Conservation (phyloP, 2,888 invertebrate genomes). For the Tryphoninae sp. region DNA sequence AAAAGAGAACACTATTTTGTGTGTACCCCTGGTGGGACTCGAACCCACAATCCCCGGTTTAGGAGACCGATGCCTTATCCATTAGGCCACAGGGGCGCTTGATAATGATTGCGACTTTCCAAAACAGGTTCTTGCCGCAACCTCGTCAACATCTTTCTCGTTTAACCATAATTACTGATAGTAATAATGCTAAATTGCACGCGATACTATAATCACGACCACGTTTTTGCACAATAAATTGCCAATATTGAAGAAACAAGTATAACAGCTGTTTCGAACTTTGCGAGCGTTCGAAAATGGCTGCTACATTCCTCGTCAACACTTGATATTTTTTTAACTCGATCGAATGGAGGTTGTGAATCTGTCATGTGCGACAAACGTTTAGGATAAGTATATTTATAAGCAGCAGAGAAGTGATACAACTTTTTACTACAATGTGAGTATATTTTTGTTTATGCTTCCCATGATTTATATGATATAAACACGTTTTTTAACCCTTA, state of each 20-base stretch:
- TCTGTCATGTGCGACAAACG: slow-evolving; percentile 35
- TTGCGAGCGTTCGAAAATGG: slow-evolving; percentile 47
- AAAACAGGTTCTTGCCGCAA: slow-evolving; percentile 3
- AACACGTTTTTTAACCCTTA: not conserved
- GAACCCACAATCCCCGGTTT: slow-evolving; percentile 93
- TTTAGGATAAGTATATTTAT: slow-evolving; percentile 26
- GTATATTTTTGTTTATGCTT: not conserved
- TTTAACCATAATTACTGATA: not conserved
- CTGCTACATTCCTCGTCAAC: slow-evolving; percentile 30
- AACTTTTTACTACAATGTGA: slow-evolving; percentile 22
- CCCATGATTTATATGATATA: not conserved
- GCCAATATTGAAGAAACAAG: slow-evolving; percentile 7
- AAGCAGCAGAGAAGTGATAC: not conserved
- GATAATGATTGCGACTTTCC: slow-evolving; percentile 31
- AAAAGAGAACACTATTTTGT: slow-evolving; percentile 61
- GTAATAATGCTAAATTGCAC: not conserved
- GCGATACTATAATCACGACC: not conserved
- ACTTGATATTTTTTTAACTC: slow-evolving; percentile 21
- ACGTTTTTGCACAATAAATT: not conserved
- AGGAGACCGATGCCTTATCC: slow-evolving; percentile 93
- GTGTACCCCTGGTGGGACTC: slow-evolving; percentile 93
- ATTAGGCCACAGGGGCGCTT: slow-evolving; percentile 90
- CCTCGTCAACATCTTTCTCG: not conserved
- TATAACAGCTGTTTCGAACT: slow-evolving; percentile 50
- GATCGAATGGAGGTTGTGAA: slow-evolving; percentile 28